These are phyloP conservation scores for Alosa alosa DNA, from an alignment of 2,113 vertebrate genomes.

Conservation along the genomic window DNA sequence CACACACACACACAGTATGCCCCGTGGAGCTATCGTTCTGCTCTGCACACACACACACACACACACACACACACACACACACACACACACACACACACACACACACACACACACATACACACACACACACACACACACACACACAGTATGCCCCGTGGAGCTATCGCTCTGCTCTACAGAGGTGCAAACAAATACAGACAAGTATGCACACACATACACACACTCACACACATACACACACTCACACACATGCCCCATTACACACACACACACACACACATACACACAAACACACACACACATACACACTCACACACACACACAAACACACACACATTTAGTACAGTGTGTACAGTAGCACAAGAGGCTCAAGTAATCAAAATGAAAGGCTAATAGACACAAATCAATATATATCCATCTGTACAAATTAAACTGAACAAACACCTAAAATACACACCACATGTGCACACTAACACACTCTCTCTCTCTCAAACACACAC, in stretches of 20 bases:
- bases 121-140: too few species aligned
- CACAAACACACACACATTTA: background rate
- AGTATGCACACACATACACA: background rate
- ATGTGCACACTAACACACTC: background rate
- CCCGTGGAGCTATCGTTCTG: too few species aligned
- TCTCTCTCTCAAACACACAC: too few species aligned
- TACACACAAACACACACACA: background rate
- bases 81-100: background rate
- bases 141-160: background rate
- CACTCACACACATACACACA: background rate
- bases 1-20: too few species aligned
- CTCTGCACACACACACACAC: background rate
- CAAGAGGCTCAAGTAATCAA: background rate
- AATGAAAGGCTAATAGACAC: background rate
- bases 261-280: too few species aligned
- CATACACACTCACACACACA: background rate
- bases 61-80: background rate
- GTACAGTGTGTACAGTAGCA: slow-evolving; percentile 8
- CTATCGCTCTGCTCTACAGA: background rate
- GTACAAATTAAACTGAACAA: background rate
- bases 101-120: background rate
- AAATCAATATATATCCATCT: slow-evolving; percentile 2
- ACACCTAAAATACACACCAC: background rate
- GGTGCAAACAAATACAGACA: background rate
- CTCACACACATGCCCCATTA: background rate